Evolutionary conservation across 2,888 invertebrate genomes (phyloP), one percentile per base, ranked within the genome.

Genomic region (Amaurobius ferox): DNA sequence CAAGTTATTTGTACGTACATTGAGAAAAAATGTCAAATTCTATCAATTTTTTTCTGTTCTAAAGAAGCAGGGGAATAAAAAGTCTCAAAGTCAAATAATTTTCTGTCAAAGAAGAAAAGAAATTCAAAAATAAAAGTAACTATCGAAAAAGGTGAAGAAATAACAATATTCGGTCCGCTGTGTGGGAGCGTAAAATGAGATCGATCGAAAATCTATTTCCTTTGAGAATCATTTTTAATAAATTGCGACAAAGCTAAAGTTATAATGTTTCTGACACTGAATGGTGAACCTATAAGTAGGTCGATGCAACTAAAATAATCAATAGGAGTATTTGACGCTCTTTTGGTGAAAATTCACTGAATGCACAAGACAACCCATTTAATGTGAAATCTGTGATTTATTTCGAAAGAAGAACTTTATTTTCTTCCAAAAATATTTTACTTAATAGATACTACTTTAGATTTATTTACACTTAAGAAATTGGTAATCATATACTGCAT

Each of bases 151-250:
- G 23, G 55, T 55, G 5, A 23, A 55, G 55, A 55, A 55, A 55
- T 55, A 55, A 55, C 23, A 55, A 55, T 55, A 55, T 55, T 55
- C 55, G 55, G 19, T 11, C 23, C 23, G 11, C 55, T 23, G 11
- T 19, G 55, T 55, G 19, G 23, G 68, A 74, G 74, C 74, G 74
- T 61, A 35, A 74, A 81, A 81, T 11, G 19, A 67, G 74, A 81
- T 81, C 81, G 81, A 81, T 81, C 62, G 74, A 72, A 81, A 81
- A 81, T 44, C 81, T 74, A 81, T 81, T 81, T 74, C 28, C 29
- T 74, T 81, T 81, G 74, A 74, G 74, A 81, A 81, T 81, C 81
- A 81, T 74, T 74, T 62, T 81, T 81, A 70, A 74, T 81, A 81
- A 81, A 74, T 81, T 67, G 74, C 81, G 81, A 81, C 70, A 76